Evolutionary conservation across 1,140 invertebrate species (phyloP), one percentile per base, ranked within the genome.

Genomic region (Ruditapes philippinarum): DNA sequence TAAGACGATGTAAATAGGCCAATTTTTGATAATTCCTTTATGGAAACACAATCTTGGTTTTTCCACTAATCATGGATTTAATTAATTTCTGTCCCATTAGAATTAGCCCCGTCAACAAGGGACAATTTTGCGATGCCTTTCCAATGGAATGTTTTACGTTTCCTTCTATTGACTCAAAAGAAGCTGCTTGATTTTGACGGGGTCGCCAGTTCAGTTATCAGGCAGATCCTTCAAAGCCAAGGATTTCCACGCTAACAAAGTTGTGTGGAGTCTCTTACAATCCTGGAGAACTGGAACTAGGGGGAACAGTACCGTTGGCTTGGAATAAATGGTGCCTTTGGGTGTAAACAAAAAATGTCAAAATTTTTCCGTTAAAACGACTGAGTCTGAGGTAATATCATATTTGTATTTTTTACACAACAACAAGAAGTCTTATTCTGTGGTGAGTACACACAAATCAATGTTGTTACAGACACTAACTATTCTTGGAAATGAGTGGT

Each of bases 221-320:
- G 83, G 70, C 0, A 60, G 51, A 42, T 5, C 2, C 83, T 86
- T 22, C n/a, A 86, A 25, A 38, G 11, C 42, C 11, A n/a, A 89
- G 80, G 83, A 36, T 12, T 91, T 78, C 65, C 65, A 80, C 5
- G 31, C 68, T 14, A n/a, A n/a, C n/a, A n/a, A 57, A 14, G 38
- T 51, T 89, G 19, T 60, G 2, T 11, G 54, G 28, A n/a, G 60
- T 28, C 79, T 91, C 22, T 14, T 74, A 11, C 17, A 51, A n/a
- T 84, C 81, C 28, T 86, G 60, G 82, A 73, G 76, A 54, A 33
- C 31, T 14, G 62, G 85, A 49, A 91, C 86, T 31, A 82, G 9
- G 28, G 38, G 7, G 80, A 84, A 54, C 86, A 88, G 49, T 88
- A 91, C 74, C 33, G 73, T n/a, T 40, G 45, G 22, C 22, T n/a